phyloP scores from a whole-genome alignment of 2,888 invertebrate genomes.

The Agriopis leucophaearia region DNA sequence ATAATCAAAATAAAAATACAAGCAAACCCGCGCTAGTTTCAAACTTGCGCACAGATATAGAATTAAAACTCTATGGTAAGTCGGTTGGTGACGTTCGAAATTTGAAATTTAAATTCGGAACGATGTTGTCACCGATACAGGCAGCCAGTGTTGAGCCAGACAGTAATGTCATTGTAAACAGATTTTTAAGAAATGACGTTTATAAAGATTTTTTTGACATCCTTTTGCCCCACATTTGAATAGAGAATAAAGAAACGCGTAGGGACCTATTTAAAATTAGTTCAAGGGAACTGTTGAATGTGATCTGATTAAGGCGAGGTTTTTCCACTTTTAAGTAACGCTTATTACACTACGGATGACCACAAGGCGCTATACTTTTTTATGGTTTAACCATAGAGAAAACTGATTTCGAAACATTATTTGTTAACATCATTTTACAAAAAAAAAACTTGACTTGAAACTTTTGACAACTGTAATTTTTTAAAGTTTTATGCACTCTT shows the following conservation, averaged over 20 bases:
- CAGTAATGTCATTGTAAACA: conserved; percentile 27
- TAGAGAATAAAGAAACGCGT: conserved; percentile 15
- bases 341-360: no score
- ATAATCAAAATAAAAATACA: background rate
- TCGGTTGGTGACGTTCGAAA: conserved; percentile 29
- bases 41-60: background rate
- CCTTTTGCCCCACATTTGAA: conserved; percentile 42
- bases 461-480: no score
- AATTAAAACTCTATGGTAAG: conserved; percentile 31
- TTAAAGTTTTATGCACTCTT: no score
- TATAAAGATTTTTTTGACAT: conserved; percentile 25
- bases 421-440: no score
- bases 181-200: conserved; percentile 22
- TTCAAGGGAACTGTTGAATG: conserved; percentile 17
- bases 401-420: no score
- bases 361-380: no score
- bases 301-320: conserved; percentile 6
- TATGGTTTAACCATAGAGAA: no score
- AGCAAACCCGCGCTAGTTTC: background rate
- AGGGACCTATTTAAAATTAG: conserved; percentile 15
- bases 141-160: conserved; percentile 40
- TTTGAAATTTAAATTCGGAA: conserved; percentile 51
- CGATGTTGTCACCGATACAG: conserved; percentile 56
- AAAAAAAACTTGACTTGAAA: no score
- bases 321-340: conserved; percentile 1